Base-by-base conservation (phyloP, 2,113 vertebrate species). In the Perognathus longimembris region DNA sequence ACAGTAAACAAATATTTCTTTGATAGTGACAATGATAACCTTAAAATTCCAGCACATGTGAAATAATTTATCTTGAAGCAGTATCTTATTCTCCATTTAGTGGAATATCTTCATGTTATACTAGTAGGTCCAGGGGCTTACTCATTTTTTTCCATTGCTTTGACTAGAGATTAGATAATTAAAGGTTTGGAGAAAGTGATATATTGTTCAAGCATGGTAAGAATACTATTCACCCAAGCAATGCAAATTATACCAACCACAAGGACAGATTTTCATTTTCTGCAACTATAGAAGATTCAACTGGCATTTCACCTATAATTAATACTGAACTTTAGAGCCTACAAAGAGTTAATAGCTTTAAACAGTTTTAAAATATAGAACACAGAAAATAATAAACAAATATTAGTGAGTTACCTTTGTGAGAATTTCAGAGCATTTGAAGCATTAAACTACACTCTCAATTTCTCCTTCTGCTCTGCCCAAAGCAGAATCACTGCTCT, bases 261-360 rank as follows among this genome's bases (percentile, higher is more conserved):
- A 63, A 45, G 18, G 9, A 79, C 32, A 67, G 7, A 67, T 69
- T 78, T 73, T 85, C n/a, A 79, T 54, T 82, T 73, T 94, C 88
- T 94, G 42, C 2, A 86, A 86, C 7, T 38, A 82, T 88, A 63
- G 18, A 76, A 71, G 24, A 59, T 45, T 15, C 79, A 38, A 81
- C 26, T 79, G 88, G 3, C 78, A 88, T 95, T 91, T 50, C 42
- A 88, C 17, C 81, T 67, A 63, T 89, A 66, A 84, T 78, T 32
- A 95, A 40, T 50, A 36, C 18, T 28, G 34, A 2, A 9, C 45
- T 73, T 28, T 73, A 70, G 36, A 57, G 4, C 6, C 20, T 89
- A 38, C 12, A 94, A 73, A 59, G 4, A 40, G 36, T 77, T 88
- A 81, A 84, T 1, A 32, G 59, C 7, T 92, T 88, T n/a, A 63